A percentile compares a stretch with the other conserved stretches of the same genome.
Conservation (phyloP, 30 jellyfish, hydroid and myxozoan species). For the Pelagia noctiluca region DNA sequence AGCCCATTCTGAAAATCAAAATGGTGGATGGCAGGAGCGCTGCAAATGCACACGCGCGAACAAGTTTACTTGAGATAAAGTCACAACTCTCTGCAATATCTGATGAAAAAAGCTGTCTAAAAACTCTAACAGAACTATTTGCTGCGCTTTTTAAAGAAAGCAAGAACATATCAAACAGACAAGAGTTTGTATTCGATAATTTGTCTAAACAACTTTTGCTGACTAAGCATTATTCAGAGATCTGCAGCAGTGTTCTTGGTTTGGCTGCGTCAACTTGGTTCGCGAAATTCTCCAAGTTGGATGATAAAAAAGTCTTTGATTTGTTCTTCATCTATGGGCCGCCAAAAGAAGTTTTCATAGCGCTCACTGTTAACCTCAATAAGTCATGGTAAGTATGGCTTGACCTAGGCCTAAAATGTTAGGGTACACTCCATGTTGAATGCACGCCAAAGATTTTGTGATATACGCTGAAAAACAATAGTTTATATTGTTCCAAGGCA, state of each 20-base stretch:
- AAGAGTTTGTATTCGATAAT: not conserved
- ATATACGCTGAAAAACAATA: no score
- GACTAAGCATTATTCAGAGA: not conserved
- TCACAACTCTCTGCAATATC: not conserved
- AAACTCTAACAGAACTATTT: not conserved
- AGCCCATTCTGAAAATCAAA: no score
- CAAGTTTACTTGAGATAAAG: not conserved
- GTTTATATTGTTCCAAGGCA: no score
- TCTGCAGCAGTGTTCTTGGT: not conserved
- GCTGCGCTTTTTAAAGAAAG: not conserved
- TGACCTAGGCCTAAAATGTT: not conserved
- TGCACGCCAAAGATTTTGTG: not conserved
- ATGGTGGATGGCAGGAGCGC: not conserved
- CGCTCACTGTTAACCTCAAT: not conserved
- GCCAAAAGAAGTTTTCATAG: not conserved
- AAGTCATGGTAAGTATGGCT: not conserved
- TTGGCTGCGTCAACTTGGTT: not conserved
- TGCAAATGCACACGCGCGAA: not conserved
- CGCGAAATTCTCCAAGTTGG: not conserved
- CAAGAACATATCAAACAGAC: not conserved
- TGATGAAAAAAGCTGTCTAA: not conserved
- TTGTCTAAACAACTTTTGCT: not conserved
- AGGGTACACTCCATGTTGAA: not conserved
- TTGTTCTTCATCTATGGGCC: not conserved
- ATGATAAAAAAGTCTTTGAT: not conserved